A percentile compares a stretch with the other conserved stretches of the same genome.
Evolutionary conservation across 1,140 invertebrate species (phyloP).

Genomic region (Bombus terrestris): DNA sequence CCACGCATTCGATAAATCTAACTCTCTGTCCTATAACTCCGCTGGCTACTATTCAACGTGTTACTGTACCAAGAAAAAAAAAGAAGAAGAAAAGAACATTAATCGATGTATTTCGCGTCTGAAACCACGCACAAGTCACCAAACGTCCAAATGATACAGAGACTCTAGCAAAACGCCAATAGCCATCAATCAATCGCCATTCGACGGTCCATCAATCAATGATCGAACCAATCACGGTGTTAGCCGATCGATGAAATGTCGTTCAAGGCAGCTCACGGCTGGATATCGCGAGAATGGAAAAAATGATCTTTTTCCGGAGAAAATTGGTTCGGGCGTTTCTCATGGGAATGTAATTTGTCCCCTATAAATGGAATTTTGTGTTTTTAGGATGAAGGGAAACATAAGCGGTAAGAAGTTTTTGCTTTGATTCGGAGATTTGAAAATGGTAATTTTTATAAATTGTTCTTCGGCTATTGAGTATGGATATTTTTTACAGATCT

Average conservation of each 20-base stretch:
- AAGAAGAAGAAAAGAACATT: not conserved
- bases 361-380: not conserved
- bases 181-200: slow-evolving; percentile 8
- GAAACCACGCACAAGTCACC: not conserved
- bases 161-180: not conserved
- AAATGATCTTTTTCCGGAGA: not conserved
- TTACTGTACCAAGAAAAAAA: too few species aligned
- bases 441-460: not conserved
- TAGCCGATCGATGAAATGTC: slow-evolving; percentile 4
- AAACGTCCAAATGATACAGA: slow-evolving; percentile 8
- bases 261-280: not conserved
- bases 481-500: too few species aligned
- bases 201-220: slow-evolving; percentile 21
- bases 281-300: not conserved
- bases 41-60: not conserved
- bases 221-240: slow-evolving; percentile 3
- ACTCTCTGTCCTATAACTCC: not conserved
- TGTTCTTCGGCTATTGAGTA: too few species aligned
- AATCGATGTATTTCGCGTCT: not conserved
- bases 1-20: not conserved
- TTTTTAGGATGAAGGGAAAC: not conserved
- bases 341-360: not conserved
- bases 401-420: too few species aligned
- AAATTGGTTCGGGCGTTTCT: too few species aligned
- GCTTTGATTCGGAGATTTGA: not conserved